Conservation (phyloP, 2,797 vertebrate species). For the Tangara arthus region DNA sequence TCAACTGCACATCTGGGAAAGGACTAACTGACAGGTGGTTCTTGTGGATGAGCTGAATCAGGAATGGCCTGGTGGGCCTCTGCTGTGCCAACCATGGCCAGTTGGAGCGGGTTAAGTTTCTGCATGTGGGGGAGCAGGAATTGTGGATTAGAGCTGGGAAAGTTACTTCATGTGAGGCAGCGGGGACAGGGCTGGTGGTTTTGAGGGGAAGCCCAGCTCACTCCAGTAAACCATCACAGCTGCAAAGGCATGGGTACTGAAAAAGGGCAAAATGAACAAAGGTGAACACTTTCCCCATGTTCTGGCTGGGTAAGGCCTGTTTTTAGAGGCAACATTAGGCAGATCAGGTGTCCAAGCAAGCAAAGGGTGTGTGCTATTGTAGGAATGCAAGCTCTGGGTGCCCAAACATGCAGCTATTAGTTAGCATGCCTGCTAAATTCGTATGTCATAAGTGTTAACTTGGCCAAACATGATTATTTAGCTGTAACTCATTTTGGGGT, state of each 20-base stretch:
- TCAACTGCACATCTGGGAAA: not conserved
- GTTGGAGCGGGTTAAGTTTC: not conserved
- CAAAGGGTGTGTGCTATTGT: slow-evolving; percentile 66
- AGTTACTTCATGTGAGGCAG: not conserved
- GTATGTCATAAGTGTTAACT: slow-evolving; percentile 65
- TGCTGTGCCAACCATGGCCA: fast-evolving
- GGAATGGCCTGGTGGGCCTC: not conserved
- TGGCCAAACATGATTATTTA: slow-evolving; percentile 67
- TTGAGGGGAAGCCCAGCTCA: not conserved
- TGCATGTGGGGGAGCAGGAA: not conserved
- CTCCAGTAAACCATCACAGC: not conserved
- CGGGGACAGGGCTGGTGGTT: not conserved
- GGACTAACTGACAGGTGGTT: not conserved
- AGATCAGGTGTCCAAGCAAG: slow-evolving; percentile 65
- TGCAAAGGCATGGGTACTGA: not conserved
- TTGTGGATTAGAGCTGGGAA: not conserved
- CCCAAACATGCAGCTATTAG: slow-evolving; percentile 74
- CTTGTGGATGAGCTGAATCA: not conserved
- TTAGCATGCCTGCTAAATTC: slow-evolving; percentile 73
- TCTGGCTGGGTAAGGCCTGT: slow-evolving; percentile 35
- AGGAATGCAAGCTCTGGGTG: slow-evolving; percentile 62
- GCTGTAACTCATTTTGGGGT: slow-evolving; percentile 56
- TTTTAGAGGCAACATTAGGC: slow-evolving; percentile 65
- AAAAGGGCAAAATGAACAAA: not conserved
- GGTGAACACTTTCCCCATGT: not conserved